Evolutionary conservation across 2,113 vertebrate genomes (phyloP).

Genomic region (Saguinus midas): DNA sequence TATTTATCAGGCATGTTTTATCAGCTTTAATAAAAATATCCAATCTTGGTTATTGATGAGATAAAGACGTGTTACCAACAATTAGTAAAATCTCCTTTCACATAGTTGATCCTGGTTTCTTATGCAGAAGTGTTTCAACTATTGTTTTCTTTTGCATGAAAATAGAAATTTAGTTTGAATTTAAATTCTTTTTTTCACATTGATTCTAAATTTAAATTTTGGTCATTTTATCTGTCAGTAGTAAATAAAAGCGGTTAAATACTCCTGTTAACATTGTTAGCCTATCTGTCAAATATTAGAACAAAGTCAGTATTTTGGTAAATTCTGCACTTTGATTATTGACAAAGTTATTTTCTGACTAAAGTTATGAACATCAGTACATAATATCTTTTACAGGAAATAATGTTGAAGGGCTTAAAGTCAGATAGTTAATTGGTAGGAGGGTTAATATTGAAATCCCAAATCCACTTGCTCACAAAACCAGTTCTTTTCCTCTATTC

Average conservation of each 20-base stretch:
- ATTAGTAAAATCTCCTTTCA: slow-evolving; percentile 26
- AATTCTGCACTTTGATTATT: neutral
- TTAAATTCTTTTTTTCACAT: neutral
- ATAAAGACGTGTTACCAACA: neutral
- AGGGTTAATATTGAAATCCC: neutral
- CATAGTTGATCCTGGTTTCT: neutral
- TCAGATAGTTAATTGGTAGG: neutral
- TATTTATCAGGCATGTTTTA: slow-evolving; percentile 19
- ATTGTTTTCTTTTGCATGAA: neutral
- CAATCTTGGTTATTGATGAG: neutral
- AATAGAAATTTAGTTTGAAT: slow-evolving; percentile 28
- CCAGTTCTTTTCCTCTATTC: neutral
- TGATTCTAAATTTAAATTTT: slow-evolving; percentile 31
- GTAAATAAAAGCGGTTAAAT: slow-evolving; percentile 25
- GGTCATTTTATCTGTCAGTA: neutral
- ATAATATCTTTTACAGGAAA: neutral
- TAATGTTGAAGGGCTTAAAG: neutral
- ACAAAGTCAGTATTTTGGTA: neutral
- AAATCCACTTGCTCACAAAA: neutral
- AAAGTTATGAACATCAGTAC: neutral
- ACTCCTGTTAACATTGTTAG: neutral
- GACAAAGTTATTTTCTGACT: slow-evolving; percentile 35
- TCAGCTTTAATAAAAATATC: neutral
- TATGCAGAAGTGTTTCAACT: neutral
- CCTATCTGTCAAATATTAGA: neutral